phyloP scores from a whole-genome alignment of 1,140 invertebrate genomes.

The Brachionus koreanus region DNA sequence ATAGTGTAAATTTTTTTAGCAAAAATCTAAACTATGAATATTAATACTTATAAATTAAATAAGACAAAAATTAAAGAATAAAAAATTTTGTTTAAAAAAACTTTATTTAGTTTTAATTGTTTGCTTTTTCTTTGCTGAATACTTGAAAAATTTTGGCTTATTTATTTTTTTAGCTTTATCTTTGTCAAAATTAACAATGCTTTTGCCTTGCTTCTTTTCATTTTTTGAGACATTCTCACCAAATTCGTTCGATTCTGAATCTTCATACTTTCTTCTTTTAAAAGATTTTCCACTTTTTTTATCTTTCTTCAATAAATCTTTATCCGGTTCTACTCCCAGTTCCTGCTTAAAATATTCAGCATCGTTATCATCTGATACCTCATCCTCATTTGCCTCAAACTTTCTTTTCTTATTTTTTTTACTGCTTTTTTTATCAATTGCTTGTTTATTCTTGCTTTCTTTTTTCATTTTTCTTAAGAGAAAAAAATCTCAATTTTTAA shows the following conservation, averaged over 20 bases:
- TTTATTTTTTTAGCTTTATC: neutral
- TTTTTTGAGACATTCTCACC: neutral
- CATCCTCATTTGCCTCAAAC: neutral
- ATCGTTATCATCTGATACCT: slow-evolving; percentile 60
- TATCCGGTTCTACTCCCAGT: slow-evolving; percentile 78
- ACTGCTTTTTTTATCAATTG: slow-evolving; percentile 45
- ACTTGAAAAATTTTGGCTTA: slow-evolving; percentile 3
- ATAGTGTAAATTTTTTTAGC: no score
- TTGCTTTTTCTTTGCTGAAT: slow-evolving; percentile 20
- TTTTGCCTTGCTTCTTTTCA: neutral
- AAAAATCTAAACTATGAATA: no score
- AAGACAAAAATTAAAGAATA: no score
- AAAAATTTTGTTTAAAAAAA: neutral
- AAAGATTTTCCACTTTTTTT: neutral
- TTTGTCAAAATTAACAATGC: neutral
- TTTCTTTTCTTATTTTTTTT: slow-evolving; percentile 59
- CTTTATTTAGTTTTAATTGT: slow-evolving; percentile 15
- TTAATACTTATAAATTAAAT: no score
- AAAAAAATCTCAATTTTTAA: neutral
- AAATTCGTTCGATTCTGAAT: neutral
- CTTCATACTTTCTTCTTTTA: neutral
- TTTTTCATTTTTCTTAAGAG: neutral
- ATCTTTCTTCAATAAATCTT: slow-evolving; percentile 61
- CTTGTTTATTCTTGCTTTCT: neutral
- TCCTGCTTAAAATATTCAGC: slow-evolving; percentile 76